Evolutionary conservation across 1,140 invertebrate genomes (phyloP), one percentile per base, ranked within the genome.

Genomic region (Aphidius ervi): DNA sequence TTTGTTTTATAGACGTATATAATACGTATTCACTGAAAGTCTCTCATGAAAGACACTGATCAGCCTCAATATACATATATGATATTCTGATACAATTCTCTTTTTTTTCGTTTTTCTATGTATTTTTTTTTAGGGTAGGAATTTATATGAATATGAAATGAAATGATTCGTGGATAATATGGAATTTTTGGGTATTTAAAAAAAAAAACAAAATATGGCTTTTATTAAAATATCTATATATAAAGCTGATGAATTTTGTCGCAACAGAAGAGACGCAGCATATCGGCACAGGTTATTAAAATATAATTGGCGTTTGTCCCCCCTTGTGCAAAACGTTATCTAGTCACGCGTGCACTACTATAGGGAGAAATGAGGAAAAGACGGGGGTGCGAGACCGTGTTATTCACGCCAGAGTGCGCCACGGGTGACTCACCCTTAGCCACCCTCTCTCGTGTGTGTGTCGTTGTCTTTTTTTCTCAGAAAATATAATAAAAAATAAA

Each of bases 301-400:
- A 74, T 75, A 75, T 76, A 76, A 78, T 78, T 76, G 72, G 69
- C 72, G 67, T 70, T 73, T 70, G 69, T 71, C 68, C 72, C 57
- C 72, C 68, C 74, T 74, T 70, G 70, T 70, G 71, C 67, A 72
- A 72, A 73, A 70, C 67, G 68, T 67, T 75, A 74, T 76, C 74
- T 75, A 76, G 74, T 77, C 74, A 72, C 75, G 74, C 74, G 75
- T 74, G 66, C 67, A 65, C 59, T 69, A 67, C 59, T 70, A 65
- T 70, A 71, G 72, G 71, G 73, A 31, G 49, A 6, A 20, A 58
- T 45, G 45, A 48, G 56, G 56, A 45, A 37, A 10, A 40, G 46
- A n/a, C 37, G 48, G 52, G 49, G 49, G 49, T 50, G 52, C 5
- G 42, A 50, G 49, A 50, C 48, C 59, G 52, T 73, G 73, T 74